phyloP scores from a whole-genome alignment of 2,888 invertebrate genomes.

The Seira sanloemensis region DNA sequence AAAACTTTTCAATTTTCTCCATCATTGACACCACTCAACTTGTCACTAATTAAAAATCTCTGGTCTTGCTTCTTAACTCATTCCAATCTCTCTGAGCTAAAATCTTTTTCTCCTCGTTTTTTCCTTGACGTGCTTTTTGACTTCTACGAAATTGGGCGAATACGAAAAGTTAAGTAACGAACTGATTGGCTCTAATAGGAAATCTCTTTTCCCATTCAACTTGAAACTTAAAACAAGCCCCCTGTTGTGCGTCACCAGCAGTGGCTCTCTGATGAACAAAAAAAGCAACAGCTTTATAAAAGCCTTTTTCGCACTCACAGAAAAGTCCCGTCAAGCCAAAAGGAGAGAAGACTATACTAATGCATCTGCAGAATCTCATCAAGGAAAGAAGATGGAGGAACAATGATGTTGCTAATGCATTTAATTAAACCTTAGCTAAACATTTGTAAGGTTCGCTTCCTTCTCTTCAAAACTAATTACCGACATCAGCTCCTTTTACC shows the following conservation, averaged over 20 bases:
- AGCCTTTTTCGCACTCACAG: background rate
- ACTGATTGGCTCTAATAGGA: conserved; percentile 62
- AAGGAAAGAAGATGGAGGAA: conserved; percentile 6
- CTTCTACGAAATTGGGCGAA: background rate
- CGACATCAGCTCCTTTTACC: conserved; percentile 40
- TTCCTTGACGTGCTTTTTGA: conserved; percentile 2
- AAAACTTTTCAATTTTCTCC: conserved; percentile 72
- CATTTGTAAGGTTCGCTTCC: conserved; percentile 37
- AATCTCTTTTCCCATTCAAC: conserved; percentile 59
- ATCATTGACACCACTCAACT: conserved; percentile 71
- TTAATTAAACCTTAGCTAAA: conserved; percentile 64
- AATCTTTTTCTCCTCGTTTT: background rate
- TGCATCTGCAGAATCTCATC: background rate
- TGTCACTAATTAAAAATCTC: conserved; percentile 72
- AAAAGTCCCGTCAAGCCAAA: background rate
- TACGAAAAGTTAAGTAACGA: conserved; percentile 50
- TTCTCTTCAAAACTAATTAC: conserved; percentile 54
- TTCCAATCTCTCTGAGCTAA: background rate
- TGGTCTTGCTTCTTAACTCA: conserved; percentile 53
- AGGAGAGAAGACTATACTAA: background rate
- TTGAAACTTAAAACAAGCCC: conserved; percentile 55
- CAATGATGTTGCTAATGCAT: conserved; percentile 63
- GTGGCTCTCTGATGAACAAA: conserved; percentile 9
- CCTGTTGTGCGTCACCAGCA: conserved; percentile 51
- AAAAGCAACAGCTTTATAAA: conserved; percentile 42